Evolutionary conservation across 2,113 vertebrate genomes (phyloP).

Genomic region (Dolichotis patagonum): DNA sequence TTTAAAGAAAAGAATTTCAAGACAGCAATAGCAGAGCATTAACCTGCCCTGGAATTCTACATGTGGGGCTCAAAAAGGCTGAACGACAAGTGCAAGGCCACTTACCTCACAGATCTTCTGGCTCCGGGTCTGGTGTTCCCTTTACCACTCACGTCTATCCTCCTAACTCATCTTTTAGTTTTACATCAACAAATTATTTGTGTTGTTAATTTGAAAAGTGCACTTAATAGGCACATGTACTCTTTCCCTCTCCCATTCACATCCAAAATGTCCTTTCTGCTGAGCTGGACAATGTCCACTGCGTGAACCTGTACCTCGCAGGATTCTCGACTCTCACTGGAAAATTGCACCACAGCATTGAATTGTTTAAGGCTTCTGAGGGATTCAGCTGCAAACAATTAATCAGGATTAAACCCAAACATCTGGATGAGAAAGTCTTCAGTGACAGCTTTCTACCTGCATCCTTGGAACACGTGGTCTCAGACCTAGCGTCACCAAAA

Average conservation of each 20-base stretch:
- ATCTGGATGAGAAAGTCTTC: neutral
- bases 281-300: neutral
- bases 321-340: neutral
- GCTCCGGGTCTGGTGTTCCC: neutral
- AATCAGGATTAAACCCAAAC: neutral
- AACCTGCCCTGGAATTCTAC: neutral
- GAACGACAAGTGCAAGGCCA: neutral
- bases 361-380: neutral
- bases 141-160: neutral
- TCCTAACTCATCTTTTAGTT: neutral
- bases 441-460: neutral
- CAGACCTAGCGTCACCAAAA: fast-evolving
- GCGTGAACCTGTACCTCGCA: neutral
- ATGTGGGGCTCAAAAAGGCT: neutral
- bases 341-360: neutral
- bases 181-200: too few species aligned
- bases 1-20: neutral
- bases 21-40: neutral
- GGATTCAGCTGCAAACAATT: constrained; percentile 30
- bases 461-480: neutral
- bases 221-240: neutral
- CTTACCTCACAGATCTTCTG: too few species aligned
- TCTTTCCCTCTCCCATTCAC: neutral
- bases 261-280: neutral
- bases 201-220: neutral